Base-by-base conservation (phyloP, 2,888 invertebrate species). In the Lithophane ornitopus region DNA sequence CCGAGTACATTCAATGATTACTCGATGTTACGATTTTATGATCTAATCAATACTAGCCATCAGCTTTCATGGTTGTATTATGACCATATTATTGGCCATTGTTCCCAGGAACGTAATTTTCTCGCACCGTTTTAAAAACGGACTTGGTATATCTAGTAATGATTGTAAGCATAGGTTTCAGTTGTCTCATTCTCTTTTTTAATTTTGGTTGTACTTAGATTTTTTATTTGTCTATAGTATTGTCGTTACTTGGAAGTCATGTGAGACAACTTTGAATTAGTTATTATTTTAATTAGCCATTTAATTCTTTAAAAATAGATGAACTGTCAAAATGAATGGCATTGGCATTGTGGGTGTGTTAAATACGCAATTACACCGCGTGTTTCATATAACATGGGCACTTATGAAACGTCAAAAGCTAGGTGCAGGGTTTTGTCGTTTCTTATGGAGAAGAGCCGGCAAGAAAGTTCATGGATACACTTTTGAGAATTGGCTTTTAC, bases 11-110 rank as follows among this genome's bases (percentile, higher is more conserved):
- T 2, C 16, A 62, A 69, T 81, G 82, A 76, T 70, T 65, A 70
- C 56, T 79, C 12, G 19, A 28, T 59, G n/a, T 28, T 76, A 26
- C 41, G 1, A 65, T 34, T 78, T 58, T 65, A 78, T 16, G 44
- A 80, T 58, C 83, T 72, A 72, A 81, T 81, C 83, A 78, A 77
- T 65, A 56, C 11, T 3, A 66, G 12, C 14, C 63, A 78, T 66
- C n/a, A 52, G 46, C n/a, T 56, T 77, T 34, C 34, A 26, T 56
- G 62, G 62, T 58, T 9, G 7, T 22, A 67, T 58, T 54, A 70
- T 66, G 41, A 49, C 49, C 62, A n/a, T 63, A 68, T 62, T 80
- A 80, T 84, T 62, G 63, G 58, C 84, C 52, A 83, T 83, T 83
- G 82, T 83, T 73, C 8, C 12, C 19, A 22, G 69, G 28, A 59